Conservation (phyloP, 2,888 invertebrate species). For the Pheosia gnoma region DNA sequence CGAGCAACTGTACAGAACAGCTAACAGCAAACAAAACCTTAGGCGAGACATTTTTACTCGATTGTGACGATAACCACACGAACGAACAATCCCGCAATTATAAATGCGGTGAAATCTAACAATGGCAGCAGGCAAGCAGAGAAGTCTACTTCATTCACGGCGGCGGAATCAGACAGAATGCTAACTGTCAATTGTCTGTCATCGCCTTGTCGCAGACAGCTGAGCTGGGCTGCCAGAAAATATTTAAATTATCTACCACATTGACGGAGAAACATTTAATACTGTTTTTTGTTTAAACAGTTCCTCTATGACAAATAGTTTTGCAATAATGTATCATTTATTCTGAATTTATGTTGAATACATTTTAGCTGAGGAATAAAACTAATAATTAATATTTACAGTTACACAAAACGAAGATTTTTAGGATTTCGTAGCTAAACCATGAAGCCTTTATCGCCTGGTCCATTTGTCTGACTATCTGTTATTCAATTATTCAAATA, state of each 20-base stretch:
- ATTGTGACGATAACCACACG: constrained; percentile 30
- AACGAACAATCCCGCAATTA: constrained; percentile 51
- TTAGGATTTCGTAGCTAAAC: too few relatives aligned
- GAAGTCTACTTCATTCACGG: constrained; percentile 19
- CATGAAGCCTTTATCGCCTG: too few relatives aligned
- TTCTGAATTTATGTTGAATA: too few relatives aligned
- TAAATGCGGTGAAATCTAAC: constrained; percentile 52
- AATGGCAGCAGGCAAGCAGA: constrained; percentile 36
- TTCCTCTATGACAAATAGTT: too few relatives aligned
- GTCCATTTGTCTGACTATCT: too few relatives aligned
- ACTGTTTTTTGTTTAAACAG: too few relatives aligned
- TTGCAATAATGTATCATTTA: too few relatives aligned
- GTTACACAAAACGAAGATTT: too few relatives aligned
- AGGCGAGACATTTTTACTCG: constrained; percentile 60
- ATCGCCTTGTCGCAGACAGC: constrained; percentile 45
- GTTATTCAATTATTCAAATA: too few relatives aligned
- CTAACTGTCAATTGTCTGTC: constrained; percentile 44
- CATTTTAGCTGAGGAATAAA: too few relatives aligned
- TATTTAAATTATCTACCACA: neutral
- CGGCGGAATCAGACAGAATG: constrained; percentile 27
- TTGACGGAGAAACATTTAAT: too few relatives aligned
- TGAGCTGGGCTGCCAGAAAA: constrained; percentile 52
- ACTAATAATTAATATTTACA: too few relatives aligned
- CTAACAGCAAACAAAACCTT: constrained; percentile 61
- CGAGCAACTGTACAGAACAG: constrained; percentile 61